phyloP scores from a whole-genome alignment of 2,888 invertebrate species.

The Campaea margaritaria region DNA sequence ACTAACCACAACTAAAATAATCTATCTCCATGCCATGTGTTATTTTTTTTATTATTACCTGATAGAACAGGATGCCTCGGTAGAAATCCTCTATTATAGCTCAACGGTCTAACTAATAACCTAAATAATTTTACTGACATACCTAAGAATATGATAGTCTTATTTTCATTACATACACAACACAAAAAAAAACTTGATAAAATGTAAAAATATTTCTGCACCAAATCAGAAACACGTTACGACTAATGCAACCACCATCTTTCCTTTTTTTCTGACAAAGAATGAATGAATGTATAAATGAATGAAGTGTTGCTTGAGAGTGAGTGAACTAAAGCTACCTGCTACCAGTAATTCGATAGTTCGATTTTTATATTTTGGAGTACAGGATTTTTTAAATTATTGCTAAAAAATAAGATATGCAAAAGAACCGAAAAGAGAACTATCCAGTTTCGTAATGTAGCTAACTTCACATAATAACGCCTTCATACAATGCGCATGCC shows the following conservation, averaged over 20 bases:
- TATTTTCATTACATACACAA: neutral
- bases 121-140: conserved; percentile 74
- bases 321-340: too few species aligned
- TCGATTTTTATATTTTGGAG: too few species aligned
- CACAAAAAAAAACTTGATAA: neutral
- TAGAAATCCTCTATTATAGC: conserved; percentile 52
- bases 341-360: too few species aligned
- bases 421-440: too few species aligned
- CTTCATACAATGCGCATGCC: conserved; percentile 55
- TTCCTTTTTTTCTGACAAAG: too few species aligned
- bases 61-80: conserved; percentile 63
- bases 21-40: neutral
- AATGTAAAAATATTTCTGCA: neutral
- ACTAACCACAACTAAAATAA: neutral
- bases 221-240: neutral
- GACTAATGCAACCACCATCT: too few species aligned
- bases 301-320: too few species aligned
- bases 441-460: too few species aligned
- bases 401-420: too few species aligned
- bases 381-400: too few species aligned
- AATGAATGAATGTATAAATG: too few species aligned
- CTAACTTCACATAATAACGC: too few species aligned
- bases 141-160: conserved; percentile 57
- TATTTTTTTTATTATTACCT: conserved; percentile 67
- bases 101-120: conserved; percentile 66